Percentiles rank a stretch among this genome's conserved stretches.
phyloP scores from a whole-genome alignment of 2,888 invertebrate species.

The Andrena trimmerana region DNA sequence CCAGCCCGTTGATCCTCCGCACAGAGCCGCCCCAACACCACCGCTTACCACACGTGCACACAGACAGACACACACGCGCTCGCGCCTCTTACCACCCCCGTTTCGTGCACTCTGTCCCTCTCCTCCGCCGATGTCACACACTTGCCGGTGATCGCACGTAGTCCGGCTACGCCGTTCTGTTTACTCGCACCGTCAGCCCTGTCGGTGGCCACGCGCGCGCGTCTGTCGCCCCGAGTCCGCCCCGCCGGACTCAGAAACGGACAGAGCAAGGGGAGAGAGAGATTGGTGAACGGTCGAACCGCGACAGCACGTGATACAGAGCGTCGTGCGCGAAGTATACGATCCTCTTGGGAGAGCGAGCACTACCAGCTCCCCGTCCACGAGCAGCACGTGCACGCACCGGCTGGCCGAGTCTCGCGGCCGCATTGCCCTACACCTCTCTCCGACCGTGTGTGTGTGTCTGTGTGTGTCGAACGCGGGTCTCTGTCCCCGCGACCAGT shows the following conservation, averaged over 20 bases:
- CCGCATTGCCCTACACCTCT: constrained; percentile 25
- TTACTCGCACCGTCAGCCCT: constrained; percentile 25
- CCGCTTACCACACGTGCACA: constrained; percentile 12
- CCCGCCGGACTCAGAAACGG: neutral
- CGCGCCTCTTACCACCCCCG: constrained; percentile 57
- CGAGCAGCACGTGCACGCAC: constrained; percentile 26
- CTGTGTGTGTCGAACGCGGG: constrained; percentile 66
- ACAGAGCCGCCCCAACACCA: constrained; percentile 15
- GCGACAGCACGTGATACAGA: constrained; percentile 16
- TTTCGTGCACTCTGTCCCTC: constrained; percentile 36
- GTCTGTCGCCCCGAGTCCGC: constrained; percentile 14
- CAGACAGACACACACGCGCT: constrained; percentile 12
- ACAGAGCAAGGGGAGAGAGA: neutral
- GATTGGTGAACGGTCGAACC: neutral
- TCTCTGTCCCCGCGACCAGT: constrained; percentile 36
- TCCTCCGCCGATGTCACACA: constrained; percentile 19
- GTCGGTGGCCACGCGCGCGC: constrained; percentile 53
- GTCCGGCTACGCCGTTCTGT: constrained; percentile 29
- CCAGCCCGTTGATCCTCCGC: constrained; percentile 29
- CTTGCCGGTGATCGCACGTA: constrained; percentile 12
- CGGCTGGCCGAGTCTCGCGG: constrained; percentile 20
- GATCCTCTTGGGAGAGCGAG: constrained; percentile 13
- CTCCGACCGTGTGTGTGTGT: constrained; percentile 64
- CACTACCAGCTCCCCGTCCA: neutral
- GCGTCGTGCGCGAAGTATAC: neutral